Percentiles rank a stretch among this genome's conserved stretches.
phyloP scores from a whole-genome alignment of 1,140 invertebrate species.

The Halesus radiatus region DNA sequence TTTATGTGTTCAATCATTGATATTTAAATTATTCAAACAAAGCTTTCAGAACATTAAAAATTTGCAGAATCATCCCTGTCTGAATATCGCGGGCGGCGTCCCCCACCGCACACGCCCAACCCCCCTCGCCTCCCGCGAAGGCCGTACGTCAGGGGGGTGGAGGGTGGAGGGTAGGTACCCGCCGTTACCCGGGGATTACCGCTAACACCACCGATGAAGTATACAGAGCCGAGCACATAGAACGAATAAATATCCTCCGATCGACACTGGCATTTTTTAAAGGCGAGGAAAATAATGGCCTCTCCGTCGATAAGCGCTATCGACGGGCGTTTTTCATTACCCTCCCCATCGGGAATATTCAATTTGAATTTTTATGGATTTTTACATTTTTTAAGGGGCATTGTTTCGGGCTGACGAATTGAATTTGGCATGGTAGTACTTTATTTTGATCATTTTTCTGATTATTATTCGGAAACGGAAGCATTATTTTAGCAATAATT shows the following conservation, averaged over 20 bases:
- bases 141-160: slow-evolving; percentile 53
- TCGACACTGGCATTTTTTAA: slow-evolving; percentile 35
- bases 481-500: too few species aligned
- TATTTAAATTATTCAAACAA: not conserved
- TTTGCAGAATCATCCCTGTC: slow-evolving; percentile 30
- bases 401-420: not conserved
- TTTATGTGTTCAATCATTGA: too few species aligned
- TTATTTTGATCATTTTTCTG: not conserved
- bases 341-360: slow-evolving; percentile 21
- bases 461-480: not conserved
- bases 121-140: slow-evolving; percentile 51
- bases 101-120: slow-evolving; percentile 4
- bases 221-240: slow-evolving; percentile 52
- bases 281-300: slow-evolving; percentile 52
- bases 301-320: slow-evolving; percentile 53
- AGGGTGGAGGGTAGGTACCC: slow-evolving; percentile 7
- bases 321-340: slow-evolving; percentile 29
- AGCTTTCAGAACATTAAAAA: slow-evolving; percentile 18
- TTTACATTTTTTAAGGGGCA: slow-evolving; percentile 25
- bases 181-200: slow-evolving; percentile 56
- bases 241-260: slow-evolving; percentile 50
- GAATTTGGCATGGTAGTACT: not conserved
- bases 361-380: slow-evolving; percentile 33
- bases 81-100: slow-evolving; percentile 13
- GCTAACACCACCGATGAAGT: slow-evolving; percentile 58